Evolutionary conservation across 2,888 invertebrate species (phyloP), one percentile per base, ranked within the genome.

Genomic region (Argyra leucocephala): DNA sequence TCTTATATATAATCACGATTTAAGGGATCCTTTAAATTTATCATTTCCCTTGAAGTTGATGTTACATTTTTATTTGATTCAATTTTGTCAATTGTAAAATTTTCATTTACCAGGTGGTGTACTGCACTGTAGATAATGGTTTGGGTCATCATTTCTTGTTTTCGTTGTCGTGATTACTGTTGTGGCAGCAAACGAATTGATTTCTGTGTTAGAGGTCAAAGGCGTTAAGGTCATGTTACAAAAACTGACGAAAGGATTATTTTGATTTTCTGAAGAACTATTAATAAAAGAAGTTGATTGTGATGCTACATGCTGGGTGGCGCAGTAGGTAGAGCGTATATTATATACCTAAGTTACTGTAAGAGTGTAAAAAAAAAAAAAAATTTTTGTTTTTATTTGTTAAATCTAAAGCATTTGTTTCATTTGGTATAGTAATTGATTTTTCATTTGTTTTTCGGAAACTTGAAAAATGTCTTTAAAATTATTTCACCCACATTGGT

Each of bases 1-100:
- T 83, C 82, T 62, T 82, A 83, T n/a, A 88, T 76, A 23, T 83
- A 75, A 23, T 73, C 74, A 67, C 67, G 63, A 21, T 69, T 66
- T 7, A 63, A 65, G 1, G 63, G 61, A 24, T 66, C 63, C 23
- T 24, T 63, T 1, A 62, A 22, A 61, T 48, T 57, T 7, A 36
- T 22, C 1, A 22, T 21, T 23, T 31, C 22, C 22, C 15, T 48
- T 48, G 6, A 18, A 18, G 48, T 3, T 10, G 37, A 48, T 6
- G 1, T 15, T 5, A 3, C 18, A 48, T 18, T 48, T 9, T 48
- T 58, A 5, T 58, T 58, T 2, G 15, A 12, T n/a, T 61, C 61
- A 26, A 1, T 2, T 59, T 23, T 21, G 3, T 59, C 23, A n/a
- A 18, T 2, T 26, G n/a, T 1, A 31, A 18, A n/a, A 21, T 61